Percentiles rank a stretch among this genome's conserved stretches.
Evolutionary conservation across 1,140 invertebrate species (phyloP).

Genomic region (Contarinia nasturtii): DNA sequence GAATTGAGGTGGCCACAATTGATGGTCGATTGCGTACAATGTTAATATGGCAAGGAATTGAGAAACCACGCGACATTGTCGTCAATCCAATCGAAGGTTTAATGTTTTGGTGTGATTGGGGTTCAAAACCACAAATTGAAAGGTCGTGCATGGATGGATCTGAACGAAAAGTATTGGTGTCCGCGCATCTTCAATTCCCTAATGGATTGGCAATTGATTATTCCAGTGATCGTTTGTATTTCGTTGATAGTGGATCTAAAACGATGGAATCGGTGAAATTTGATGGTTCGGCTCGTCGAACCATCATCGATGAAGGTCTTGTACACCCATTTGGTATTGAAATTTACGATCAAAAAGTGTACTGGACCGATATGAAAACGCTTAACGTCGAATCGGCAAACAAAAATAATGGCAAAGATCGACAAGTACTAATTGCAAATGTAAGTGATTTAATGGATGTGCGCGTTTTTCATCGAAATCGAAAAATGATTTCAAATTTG

Average conservation of each 20-base stretch:
- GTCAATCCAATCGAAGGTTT: constrained; percentile 56
- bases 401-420: constrained; percentile 47
- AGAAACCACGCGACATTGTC: constrained; percentile 68
- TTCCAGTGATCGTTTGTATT: constrained; percentile 44
- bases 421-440: constrained; percentile 40
- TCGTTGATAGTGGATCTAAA: constrained; percentile 64
- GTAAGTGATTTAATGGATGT: constrained; percentile 68
- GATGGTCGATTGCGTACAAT: constrained; percentile 58
- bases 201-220: constrained; percentile 69
- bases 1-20: constrained; percentile 62
- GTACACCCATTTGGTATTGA: constrained; percentile 74
- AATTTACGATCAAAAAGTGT: constrained; percentile 65
- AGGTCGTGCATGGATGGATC: constrained; percentile 74
- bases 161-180: constrained; percentile 40
- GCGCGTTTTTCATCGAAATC: constrained; percentile 54
- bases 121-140: constrained; percentile 60
- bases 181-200: constrained; percentile 54
- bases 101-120: constrained; percentile 87
- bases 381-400: constrained; percentile 55
- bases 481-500: constrained; percentile 28
- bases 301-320: constrained; percentile 30
- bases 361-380: constrained; percentile 75
- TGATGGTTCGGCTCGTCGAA: constrained; percentile 52
- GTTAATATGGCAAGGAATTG: constrained; percentile 58
- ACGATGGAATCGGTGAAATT: constrained; percentile 66